Base-by-base conservation (phyloP, 2,113 vertebrate genomes). In the Canis aureus region DNA sequence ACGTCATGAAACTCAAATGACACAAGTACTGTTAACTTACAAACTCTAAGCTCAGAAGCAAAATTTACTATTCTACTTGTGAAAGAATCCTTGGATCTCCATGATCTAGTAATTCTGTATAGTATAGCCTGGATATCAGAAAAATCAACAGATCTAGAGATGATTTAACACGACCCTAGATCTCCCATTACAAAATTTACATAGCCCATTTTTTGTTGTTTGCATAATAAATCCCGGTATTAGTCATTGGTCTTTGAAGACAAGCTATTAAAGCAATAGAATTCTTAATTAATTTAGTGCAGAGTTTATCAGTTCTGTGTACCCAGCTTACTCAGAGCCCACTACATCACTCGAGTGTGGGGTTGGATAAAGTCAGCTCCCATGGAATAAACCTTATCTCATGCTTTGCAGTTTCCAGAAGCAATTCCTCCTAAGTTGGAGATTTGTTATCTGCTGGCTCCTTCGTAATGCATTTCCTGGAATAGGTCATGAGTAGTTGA, bases 401-500 rank as follows among this genome's bases (percentile, higher is more conserved):
- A 0, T 71, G 53, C 83, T 79, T 86, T 38, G 83, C 95, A 98
- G 97, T 97, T 98, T 97, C 98, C 97, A 98, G 97, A 98, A 98
- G 93, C 82, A 95, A 97, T 97, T 97, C 96, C 96, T 98, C 93
- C 83, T 84, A 89, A 74, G 16, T 15, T 86, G 89, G 97, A 98
- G 98, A 97, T 97, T 64, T 97, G 97, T 97, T 98, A 98, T 97
- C 97, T 96, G 43, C 92, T 74, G 79, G 73, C 95, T 97, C 89
- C 91, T 96, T 97, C 8, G 0, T 91, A 94, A 93, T 94, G 97
- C 43, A 19, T 94, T 98, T 98, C 97, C 97, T 98, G 97, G 97
- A 98, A 98, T 59, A 83, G 94, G 96, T 97, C 89, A 84, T 19
- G 89, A 92, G 89, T 55, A 84, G 86, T 66, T 95, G 93, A 97